A percentile compares a stretch with the other conserved stretches of the same genome.
Conservation (phyloP, 2,113 vertebrate species). For the zebrafish (Danio rerio) region DNA sequence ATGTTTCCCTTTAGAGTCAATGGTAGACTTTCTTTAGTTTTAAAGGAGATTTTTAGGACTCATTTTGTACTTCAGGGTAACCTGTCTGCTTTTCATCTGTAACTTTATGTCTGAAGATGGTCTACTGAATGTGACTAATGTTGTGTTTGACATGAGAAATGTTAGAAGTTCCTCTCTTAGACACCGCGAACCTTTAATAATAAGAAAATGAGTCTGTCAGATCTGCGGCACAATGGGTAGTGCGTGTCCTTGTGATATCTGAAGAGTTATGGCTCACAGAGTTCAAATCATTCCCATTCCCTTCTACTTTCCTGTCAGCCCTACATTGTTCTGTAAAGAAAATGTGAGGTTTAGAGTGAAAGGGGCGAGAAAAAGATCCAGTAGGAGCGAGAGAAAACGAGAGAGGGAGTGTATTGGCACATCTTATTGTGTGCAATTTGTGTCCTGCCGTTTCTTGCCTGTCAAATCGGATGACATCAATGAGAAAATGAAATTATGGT, state of each 20-base stretch:
- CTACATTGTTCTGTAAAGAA: conserved; percentile 2
- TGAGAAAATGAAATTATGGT: conserved; percentile 74
- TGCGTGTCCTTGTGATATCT: not conserved
- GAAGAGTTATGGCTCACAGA: conserved; percentile 5
- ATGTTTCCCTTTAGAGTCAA: conserved; percentile 30
- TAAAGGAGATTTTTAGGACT: not conserved
- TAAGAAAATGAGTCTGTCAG: conserved; percentile 3
- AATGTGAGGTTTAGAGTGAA: conserved; percentile 26
- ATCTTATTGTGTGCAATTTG: conserved; percentile 33
- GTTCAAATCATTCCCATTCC: not conserved
- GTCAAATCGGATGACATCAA: conserved; percentile 67
- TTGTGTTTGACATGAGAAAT: conserved; percentile 2
- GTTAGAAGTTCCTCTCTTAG: not conserved
- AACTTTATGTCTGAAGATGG: not conserved
- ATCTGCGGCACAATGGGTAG: not conserved
- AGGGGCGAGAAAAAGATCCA: not conserved
- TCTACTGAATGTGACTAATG: conserved; percentile 9
- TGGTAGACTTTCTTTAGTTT: conserved; percentile 10
- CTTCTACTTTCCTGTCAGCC: not conserved
- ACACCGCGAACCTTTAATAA: not conserved
- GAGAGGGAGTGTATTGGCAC: not conserved
- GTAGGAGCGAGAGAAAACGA: not conserved
- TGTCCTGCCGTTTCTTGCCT: conserved; percentile 49
- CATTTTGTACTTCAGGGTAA: not conserved
- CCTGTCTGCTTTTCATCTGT: not conserved